Evolutionary conservation across 2,113 vertebrate genomes (phyloP), one percentile per base, ranked within the genome.

Genomic region (Pyrgilauda ruficollis): DNA sequence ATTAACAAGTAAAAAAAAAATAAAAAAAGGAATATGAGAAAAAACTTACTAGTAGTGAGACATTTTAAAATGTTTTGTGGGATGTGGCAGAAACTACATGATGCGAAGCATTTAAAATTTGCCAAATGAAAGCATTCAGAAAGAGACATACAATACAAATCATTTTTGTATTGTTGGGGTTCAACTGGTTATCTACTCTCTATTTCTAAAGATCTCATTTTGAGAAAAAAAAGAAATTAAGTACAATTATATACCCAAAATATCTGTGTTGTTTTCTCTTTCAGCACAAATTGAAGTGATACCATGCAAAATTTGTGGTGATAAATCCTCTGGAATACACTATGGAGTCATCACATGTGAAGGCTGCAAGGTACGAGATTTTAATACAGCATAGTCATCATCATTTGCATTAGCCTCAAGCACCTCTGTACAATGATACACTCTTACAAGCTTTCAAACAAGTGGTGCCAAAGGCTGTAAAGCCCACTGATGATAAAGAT

Each of bases 211-310:
- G 17, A 39, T 69, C 21, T 66, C 23, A 4, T 17, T 28, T 47
- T 47, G 28, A 52, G 27, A 37, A 67, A 63, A 67, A 63, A 67
- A 73, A 64, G 11, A 83, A 62, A 93, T 69, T 3, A 69, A 75
- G 69, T 31, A 73, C 74, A 63, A 70, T 62, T 72, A 49, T 53
- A 21, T 85, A 84, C 80, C 94, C 58, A 95, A 96, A 96, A 88
- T 96, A 59, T 69, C 55, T 91, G 31, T 86, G 91, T 91, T 92
- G 59, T 93, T 98, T 98, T 93, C 74, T 93, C 94, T 98, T 98
- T 85, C 98, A 99, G 99, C 99, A 94, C 99, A 99, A 99, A 99
- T 99, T 96, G 99, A 99, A 99, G 99, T 99, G 94, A 99, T 99
- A 99, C 99, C 99, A 97, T 99, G 99, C 98, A 99, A 99, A 98